Evolutionary conservation across 2,797 vertebrate species (phyloP).

Genomic region (Gymnoscopelus microlampas): DNA sequence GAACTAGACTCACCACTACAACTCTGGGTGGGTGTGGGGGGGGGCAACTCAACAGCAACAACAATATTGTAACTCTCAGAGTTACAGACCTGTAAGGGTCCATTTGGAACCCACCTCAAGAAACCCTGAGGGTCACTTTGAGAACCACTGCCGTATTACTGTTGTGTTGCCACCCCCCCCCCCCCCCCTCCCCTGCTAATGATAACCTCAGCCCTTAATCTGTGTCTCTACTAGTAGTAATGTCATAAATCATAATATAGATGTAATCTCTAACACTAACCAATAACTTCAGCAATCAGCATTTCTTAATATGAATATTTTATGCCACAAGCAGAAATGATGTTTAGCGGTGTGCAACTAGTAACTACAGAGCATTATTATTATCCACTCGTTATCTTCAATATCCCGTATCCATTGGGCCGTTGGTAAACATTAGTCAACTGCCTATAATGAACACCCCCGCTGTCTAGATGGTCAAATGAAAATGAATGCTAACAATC

Average conservation of each 20-base stretch:
- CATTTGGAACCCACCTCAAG: too few relatives aligned
- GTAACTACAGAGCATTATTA: neutral
- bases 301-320: neutral
- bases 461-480: neutral
- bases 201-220: slow-evolving; percentile 13
- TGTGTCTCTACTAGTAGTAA: slow-evolving; percentile 10
- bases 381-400: slow-evolving; percentile 1
- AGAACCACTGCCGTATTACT: slow-evolving; percentile 23
- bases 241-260: neutral
- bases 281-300: slow-evolving; percentile 13
- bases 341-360: neutral
- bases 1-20: slow-evolving; percentile 40
- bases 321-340: neutral
- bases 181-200: neutral
- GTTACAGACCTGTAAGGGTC: too few relatives aligned
- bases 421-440: neutral
- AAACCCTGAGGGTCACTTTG: too few relatives aligned
- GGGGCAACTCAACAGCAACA: slow-evolving; percentile 41
- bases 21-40: slow-evolving; percentile 6
- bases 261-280: slow-evolving; percentile 36
- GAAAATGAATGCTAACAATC: neutral
- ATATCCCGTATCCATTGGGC: neutral
- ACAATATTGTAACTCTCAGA: neutral
- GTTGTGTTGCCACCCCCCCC: slow-evolving; percentile 37
- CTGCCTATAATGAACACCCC: too few relatives aligned